Evolutionary conservation across 2,797 vertebrate species (phyloP), one percentile per base, ranked within the genome.

Genomic region (Diglossa cyanea): DNA sequence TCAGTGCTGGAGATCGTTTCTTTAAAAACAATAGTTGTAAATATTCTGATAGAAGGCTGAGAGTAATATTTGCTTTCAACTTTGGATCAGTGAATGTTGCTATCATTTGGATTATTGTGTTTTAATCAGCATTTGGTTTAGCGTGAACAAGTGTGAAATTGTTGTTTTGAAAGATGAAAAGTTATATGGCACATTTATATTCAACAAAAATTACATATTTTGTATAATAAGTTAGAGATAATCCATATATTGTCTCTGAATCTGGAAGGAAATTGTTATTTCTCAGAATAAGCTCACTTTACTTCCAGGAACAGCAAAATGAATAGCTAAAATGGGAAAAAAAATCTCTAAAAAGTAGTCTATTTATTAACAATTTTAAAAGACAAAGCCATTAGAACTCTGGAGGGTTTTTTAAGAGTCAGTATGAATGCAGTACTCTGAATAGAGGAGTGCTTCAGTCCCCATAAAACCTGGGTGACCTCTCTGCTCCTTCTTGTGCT

Each of bases 71-170:
- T 74, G 18, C 44, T 88, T 91, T 65, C 30, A 75, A 55, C 45
- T 74, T 83, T 26, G 1, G 35, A 28, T 48, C 31, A 28, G 25
- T 60, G 60, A 57, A 11, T 35, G 17, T 90, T 63, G 45, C 24
- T 24, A 48, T 83, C 55, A 13, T 79, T 91, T 4, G 0, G 28
- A 62, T 73, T 78, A 44, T 79, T 83, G 86, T 68, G 7, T 25
- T 89, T 85, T 78, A 70, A 85, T 76, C n/a, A 35, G 26, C 35
- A 76, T 70, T 82, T 72, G 23, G 51, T 81, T 72, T 80, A 68
- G 40, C 53, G 16, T 33, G 28, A 79, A 31, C 7, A 51, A 73
- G 51, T 76, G 51, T 75, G 60, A 91, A 94, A 75, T 57, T 48
- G 31, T 37, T 82, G 28, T 70, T 91, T 76, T 35, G 50, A 73